Evolutionary conservation across 2,113 vertebrate species (phyloP).

Genomic region (Leucopsar rothschildi): DNA sequence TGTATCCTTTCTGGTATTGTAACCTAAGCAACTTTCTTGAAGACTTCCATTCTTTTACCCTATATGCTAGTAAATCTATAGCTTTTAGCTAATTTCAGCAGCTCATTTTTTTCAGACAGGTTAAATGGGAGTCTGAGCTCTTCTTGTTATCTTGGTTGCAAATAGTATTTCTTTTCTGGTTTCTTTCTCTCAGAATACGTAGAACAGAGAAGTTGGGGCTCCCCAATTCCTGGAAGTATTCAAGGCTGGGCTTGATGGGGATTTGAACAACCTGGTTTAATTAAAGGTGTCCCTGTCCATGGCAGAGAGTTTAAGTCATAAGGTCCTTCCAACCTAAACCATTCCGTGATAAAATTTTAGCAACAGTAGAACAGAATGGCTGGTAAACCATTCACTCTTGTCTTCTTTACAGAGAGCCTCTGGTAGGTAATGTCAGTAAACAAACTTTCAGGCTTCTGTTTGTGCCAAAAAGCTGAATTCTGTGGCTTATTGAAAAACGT

Average conservation of each 20-base stretch:
- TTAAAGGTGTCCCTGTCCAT: neutral
- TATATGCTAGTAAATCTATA: neutral
- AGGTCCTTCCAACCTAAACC: neutral
- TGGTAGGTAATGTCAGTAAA: accelerated
- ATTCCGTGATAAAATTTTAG: neutral
- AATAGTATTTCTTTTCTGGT: neutral
- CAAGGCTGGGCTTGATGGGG: neutral
- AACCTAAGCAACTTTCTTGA: neutral
- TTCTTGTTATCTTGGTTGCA: neutral
- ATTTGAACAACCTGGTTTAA: neutral
- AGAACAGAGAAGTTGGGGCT: neutral
- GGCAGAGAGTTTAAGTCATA: neutral
- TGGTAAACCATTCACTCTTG: neutral
- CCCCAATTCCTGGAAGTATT: neutral
- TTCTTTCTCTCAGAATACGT: neutral
- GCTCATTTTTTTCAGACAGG: neutral
- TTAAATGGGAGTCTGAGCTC: neutral
- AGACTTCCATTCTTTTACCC: neutral
- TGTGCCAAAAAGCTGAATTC: neutral
- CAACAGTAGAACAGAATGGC: neutral
- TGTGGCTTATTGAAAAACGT: neutral
- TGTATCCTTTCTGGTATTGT: neutral
- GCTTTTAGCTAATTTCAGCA: neutral
- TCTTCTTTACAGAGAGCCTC: neutral
- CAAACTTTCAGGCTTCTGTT: neutral